Base-by-base conservation (phyloP, 2,888 invertebrate genomes). In the Caenorhabditis sp. region DNA sequence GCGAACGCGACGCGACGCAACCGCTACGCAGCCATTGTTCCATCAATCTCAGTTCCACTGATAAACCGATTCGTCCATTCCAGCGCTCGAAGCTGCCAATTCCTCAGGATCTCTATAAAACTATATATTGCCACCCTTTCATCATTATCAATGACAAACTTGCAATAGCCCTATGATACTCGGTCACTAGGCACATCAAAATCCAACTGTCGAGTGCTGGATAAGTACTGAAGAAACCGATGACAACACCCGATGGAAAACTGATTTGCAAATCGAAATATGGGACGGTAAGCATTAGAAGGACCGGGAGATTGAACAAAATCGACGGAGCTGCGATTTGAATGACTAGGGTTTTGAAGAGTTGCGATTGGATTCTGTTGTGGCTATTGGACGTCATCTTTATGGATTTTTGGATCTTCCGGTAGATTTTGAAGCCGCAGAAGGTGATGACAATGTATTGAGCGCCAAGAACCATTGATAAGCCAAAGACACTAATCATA, bases 171-270 rank as follows among this genome's bases (percentile, higher is more conserved):
- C 26, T 26, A 28, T 55, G 28, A 15, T 65, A 65, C 22, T 51
- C 64, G 3, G 47, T 51, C n/a, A 65, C 64, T 8, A 65, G 22
- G 1, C 20, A 53, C 51, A 65, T 51, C 2, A 65, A 26, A 2
- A 65, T 53, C 22, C 35, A 15, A 1, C 35, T 35, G 13, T 65
- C 64, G 18, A 65, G 51, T 15, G 64, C 64, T 15, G 64, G 64
- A n/a, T 65, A 65, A 22, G 53, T 1, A 24, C 35, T 64, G 37
- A 64, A 51, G 20, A 51, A 18, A 50, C 20, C n/a, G 20, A 50
- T 20, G 20, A 22, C 11, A 11, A 18, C 22, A 22, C 20, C 18
- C 22, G 22, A 20, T 50, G 50, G 20, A 22, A 22, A 3, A 20
- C 50, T 50, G 18, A 50, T 18, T 50, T 50, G 2, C 6, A 50